Percentiles rank a stretch among this genome's conserved stretches.
These are phyloP conservation scores for Neopipo cinnamomea DNA, from an alignment of 2,113 vertebrate genomes.

Conservation along the genomic window DNA sequence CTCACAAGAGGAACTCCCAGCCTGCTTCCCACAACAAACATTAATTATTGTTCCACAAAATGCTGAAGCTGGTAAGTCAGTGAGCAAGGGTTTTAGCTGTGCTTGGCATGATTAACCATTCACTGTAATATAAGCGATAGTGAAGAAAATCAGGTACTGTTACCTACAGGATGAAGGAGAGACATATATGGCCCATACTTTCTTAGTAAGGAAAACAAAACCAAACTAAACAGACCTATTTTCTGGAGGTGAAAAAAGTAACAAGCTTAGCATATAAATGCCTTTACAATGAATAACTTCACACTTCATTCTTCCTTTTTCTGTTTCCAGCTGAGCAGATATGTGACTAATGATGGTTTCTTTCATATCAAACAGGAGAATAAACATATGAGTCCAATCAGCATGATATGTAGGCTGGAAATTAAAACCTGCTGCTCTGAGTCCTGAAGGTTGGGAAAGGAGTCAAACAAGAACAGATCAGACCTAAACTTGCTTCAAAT, in stretches of 20 bases:
- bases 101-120: not conserved
- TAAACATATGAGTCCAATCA: not conserved
- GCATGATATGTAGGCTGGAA: not conserved
- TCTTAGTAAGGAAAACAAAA: not conserved
- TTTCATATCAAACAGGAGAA: not conserved
- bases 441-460: not conserved
- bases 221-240: not conserved
- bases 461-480: not conserved
- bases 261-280: not conserved
- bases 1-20: conserved; percentile 29
- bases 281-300: not conserved
- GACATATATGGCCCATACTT: not conserved
- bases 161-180: not conserved
- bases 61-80: not conserved
- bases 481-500: not conserved
- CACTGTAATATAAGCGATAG: not conserved
- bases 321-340: not conserved
- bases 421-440: conserved; percentile 18
- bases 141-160: not conserved
- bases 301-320: not conserved
- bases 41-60: conserved; percentile 36
- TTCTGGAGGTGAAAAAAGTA: not conserved
- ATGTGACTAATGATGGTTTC: not conserved
- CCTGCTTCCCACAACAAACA: conserved; percentile 10
- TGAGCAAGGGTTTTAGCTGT: not conserved